phyloP scores from a whole-genome alignment of 1,140 invertebrate species.

The Drosophila ercepeae region DNA sequence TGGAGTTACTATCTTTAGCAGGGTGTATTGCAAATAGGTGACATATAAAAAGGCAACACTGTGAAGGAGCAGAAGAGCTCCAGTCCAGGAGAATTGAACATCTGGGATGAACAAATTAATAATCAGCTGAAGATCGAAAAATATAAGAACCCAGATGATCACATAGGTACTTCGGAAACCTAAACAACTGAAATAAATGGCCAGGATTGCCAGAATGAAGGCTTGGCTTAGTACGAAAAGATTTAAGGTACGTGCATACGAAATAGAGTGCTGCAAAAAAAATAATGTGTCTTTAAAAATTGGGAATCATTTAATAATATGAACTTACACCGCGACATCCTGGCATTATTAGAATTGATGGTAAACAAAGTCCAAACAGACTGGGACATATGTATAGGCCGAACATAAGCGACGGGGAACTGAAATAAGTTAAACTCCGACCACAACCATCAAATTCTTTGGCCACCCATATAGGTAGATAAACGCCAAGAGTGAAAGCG shows the following conservation, averaged over 20 bases:
- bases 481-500: conserved; percentile 74
- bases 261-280: conserved; percentile 44
- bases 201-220: conserved; percentile 44
- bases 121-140: conserved; percentile 51
- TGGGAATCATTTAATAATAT: not conserved
- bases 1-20: conserved; percentile 88
- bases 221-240: conserved; percentile 58
- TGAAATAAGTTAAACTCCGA: conserved; percentile 88
- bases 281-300: not conserved
- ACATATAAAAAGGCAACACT: conserved; percentile 84
- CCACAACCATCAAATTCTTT: conserved; percentile 67
- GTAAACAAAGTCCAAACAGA: conserved; percentile 70
- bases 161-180: conserved; percentile 64
- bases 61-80: conserved; percentile 84
- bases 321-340: conserved; percentile 1
- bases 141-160: conserved; percentile 55
- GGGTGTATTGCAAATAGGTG: conserved; percentile 87
- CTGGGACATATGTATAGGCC: conserved; percentile 81
- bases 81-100: conserved; percentile 86
- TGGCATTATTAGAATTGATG: not conserved
- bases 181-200: conserved; percentile 24
- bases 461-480: conserved; percentile 84
- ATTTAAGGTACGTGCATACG: conserved; percentile 48
- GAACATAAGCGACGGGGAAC: conserved; percentile 86
- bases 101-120: conserved; percentile 73